Conservation (phyloP, 2,797 vertebrate genomes). For the Aphelocoma californica region DNA sequence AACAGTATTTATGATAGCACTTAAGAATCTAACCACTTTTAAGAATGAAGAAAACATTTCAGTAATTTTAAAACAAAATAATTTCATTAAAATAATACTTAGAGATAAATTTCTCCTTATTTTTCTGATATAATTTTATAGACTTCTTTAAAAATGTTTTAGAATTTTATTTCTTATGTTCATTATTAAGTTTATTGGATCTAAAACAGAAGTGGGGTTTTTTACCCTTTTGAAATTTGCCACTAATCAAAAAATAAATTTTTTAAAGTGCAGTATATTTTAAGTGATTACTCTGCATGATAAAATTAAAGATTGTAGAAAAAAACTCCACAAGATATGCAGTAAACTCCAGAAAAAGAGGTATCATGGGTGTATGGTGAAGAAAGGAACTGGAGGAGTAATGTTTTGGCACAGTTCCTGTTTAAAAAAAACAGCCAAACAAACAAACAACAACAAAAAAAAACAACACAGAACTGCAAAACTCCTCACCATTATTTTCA, state of each 20-base stretch:
- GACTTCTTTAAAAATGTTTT: background rate
- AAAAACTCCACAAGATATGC: background rate
- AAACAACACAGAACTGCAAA: background rate
- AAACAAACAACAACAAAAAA: background rate
- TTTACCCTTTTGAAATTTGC: background rate
- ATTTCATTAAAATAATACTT: background rate
- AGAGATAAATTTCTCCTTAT: background rate
- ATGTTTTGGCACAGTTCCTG: background rate
- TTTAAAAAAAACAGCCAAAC: background rate
- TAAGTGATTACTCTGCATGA: background rate
- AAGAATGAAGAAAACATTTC: background rate
- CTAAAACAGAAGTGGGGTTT: fast-evolving
- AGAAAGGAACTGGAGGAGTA: background rate
- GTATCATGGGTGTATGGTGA: fast-evolving
- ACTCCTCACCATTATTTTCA: background rate
- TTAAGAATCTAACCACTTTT: background rate
- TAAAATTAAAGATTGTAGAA: background rate
- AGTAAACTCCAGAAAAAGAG: background rate
- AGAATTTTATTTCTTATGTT: background rate
- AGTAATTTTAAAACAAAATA: background rate
- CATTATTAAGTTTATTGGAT: background rate
- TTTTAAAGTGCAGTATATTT: background rate
- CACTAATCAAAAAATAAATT: background rate
- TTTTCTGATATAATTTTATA: background rate
- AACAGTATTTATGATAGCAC: background rate